Evolutionary conservation across 2,797 vertebrate genomes (phyloP).

Genomic region (Protonibea diacanthus): DNA sequence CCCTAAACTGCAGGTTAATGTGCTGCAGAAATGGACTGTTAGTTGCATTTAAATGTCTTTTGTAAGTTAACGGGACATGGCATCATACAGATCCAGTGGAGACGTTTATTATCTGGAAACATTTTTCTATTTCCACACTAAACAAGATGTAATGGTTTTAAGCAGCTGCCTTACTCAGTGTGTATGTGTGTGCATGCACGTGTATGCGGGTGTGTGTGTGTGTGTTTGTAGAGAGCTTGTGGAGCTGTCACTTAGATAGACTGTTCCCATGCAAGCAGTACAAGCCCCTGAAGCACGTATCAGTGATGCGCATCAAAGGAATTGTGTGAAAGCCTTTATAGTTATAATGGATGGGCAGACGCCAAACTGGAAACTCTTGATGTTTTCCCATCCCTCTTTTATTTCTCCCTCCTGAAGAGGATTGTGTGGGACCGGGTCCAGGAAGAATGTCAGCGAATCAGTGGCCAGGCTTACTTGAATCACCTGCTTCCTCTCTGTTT

Average conservation of each 20-base stretch:
- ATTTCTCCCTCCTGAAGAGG: constrained; percentile 71
- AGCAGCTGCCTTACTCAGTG: constrained; percentile 41
- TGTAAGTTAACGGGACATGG: constrained; percentile 64
- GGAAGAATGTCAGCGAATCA: constrained; percentile 63
- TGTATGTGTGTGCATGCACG: constrained; percentile 18
- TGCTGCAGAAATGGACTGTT: constrained; percentile 74
- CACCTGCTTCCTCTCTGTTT: constrained; percentile 58
- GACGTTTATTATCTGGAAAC: constrained; percentile 65
- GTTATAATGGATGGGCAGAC: constrained; percentile 72
- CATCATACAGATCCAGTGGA: constrained; percentile 64
- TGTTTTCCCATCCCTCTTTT: constrained; percentile 70
- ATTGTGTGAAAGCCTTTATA: constrained; percentile 76
- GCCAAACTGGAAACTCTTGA: constrained; percentile 76
- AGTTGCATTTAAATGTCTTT: constrained; percentile 71
- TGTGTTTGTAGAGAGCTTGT: constrained; percentile 55
- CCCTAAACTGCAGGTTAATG: constrained; percentile 80
- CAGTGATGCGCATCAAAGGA: constrained; percentile 75
- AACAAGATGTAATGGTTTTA: constrained; percentile 63
- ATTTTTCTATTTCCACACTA: constrained; percentile 54
- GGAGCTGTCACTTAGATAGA: constrained; percentile 75
- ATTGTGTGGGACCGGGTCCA: constrained; percentile 68
- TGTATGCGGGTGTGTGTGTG: constrained; percentile 29
- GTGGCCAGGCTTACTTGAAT: constrained; percentile 68
- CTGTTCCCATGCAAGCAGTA: constrained; percentile 73
- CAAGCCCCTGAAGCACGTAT: constrained; percentile 72